Evolutionary conservation across 2,888 invertebrate genomes (phyloP), one percentile per base, ranked within the genome.

Genomic region (Pollenia labialis): DNA sequence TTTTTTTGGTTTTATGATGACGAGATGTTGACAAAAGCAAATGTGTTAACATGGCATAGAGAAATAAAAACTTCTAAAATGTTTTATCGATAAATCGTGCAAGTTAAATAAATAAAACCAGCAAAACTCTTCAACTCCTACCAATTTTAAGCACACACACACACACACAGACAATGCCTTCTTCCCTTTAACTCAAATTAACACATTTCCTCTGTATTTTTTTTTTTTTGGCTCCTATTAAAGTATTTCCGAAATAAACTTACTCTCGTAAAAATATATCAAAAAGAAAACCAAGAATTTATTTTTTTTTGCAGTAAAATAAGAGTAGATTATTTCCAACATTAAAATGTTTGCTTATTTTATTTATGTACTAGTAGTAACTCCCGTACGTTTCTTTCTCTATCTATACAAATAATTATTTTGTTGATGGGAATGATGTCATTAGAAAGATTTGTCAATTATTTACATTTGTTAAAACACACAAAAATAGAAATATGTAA

Each of bases 41-140:
- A 80, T 60, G 68, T 75, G 54, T 54, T 58, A 56, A 69, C 69
- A 85, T 81, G 81, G 71, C 81, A 76, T n/a, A 50, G 42, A 11
- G 54, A 72, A 77, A 71, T 71, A 56, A 84, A 74, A 66, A 52
- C 64, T 50, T 44, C 48, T 50, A 84, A 84, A 82, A 79, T 60
- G 87, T 87, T 87, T 87, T 87, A 84, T 87, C 87, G 87, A 87
- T 87, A 87, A 81, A 81, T 74, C 81, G 83, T 87, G 87, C 83
- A 72, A 56, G 83, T 72, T 60, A 60, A 81, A 72, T 32, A 71
- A 75, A 76, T 58, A 75, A 83, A 83, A 72, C 56, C 44, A 81
- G 42, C 10, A n/a, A 76, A 76, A 64, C 10, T 32, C 54, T 12
- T 12, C 40, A 56, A 8, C 12, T 52, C 40, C 54, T 23, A 18